phyloP scores from a whole-genome alignment of 2,797 vertebrate genomes.

The Salmo trutta region DNA sequence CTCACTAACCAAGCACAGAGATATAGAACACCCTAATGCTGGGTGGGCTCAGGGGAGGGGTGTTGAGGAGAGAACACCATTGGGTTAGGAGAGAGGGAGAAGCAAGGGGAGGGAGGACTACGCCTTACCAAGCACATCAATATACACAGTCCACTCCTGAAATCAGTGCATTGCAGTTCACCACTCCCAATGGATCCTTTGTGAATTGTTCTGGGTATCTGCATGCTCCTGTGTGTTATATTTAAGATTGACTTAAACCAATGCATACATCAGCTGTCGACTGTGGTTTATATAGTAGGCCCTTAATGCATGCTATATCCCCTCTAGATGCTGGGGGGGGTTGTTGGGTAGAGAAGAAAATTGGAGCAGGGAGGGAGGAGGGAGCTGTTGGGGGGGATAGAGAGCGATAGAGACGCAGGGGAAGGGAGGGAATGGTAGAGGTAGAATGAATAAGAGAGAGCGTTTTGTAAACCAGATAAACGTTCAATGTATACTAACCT shows the following conservation, averaged over 20 bases:
- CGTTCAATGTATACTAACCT: not conserved
- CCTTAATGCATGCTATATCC: no score
- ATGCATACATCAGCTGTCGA: not conserved
- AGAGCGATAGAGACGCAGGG: not conserved
- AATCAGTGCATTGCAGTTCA: no score
- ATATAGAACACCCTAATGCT: not conserved
- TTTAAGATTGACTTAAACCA: not conserved
- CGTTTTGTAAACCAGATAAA: not conserved
- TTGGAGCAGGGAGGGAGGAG: not conserved
- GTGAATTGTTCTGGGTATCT: no score
- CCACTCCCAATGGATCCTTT: no score
- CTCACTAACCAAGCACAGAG: not conserved
- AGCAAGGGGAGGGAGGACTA: not conserved
- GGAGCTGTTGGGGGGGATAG: not conserved
- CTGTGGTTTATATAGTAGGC: no score
- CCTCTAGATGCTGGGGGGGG: no score
- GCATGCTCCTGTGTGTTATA: no score
- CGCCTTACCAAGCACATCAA: not conserved
- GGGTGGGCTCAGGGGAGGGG: not conserved
- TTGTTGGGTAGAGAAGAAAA: no score
- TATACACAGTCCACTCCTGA: no score
- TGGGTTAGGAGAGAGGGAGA: not conserved
- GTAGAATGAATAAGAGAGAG: slow-evolving; percentile 10
- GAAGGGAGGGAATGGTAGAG: not conserved
- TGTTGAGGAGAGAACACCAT: not conserved